Evolutionary conservation across 1,140 invertebrate species (phyloP).

Genomic region (Homarus americanus): DNA sequence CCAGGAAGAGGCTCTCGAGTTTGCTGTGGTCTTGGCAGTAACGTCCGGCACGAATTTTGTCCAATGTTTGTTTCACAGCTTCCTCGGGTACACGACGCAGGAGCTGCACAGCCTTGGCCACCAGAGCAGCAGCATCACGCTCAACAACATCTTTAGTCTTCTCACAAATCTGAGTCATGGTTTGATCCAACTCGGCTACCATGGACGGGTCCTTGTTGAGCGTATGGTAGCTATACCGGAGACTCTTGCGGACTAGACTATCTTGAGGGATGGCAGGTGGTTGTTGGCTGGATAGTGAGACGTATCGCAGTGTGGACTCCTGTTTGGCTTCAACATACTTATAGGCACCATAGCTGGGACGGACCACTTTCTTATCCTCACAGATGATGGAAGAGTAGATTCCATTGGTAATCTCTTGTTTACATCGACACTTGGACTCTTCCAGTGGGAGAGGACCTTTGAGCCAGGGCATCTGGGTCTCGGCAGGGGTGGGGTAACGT

Average conservation of each 20-base stretch:
- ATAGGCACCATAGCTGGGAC: conserved; percentile 52
- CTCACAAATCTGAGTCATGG: conserved; percentile 33
- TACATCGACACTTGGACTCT: conserved; percentile 48
- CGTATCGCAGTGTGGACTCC: conserved; percentile 48
- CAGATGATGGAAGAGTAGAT: conserved; percentile 46
- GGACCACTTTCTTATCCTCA: conserved; percentile 51
- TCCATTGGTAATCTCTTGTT: conserved; percentile 42
- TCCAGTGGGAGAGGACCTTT: conserved; percentile 61
- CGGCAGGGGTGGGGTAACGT: conserved; percentile 34
- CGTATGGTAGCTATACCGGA: conserved; percentile 22
- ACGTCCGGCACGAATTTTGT: conserved; percentile 26
- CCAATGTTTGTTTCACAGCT: neutral
- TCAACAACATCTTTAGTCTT: conserved; percentile 33
- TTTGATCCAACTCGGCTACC: conserved; percentile 35
- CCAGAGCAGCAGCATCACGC: neutral
- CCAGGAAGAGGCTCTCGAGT: conserved; percentile 37
- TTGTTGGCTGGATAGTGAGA: neutral
- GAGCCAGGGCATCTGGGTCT: conserved; percentile 44
- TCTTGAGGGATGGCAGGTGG: neutral
- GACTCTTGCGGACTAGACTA: neutral
- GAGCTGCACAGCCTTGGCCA: conserved; percentile 34
- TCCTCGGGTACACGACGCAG: conserved; percentile 31
- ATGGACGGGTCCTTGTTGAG: conserved; percentile 36
- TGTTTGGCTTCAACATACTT: conserved; percentile 59
- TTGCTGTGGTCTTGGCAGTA: conserved; percentile 6